Percentiles rank a stretch among this genome's conserved stretches.
phyloP scores from a whole-genome alignment of 2,797 vertebrate species.

The Amblyopsis hoosieri region DNA sequence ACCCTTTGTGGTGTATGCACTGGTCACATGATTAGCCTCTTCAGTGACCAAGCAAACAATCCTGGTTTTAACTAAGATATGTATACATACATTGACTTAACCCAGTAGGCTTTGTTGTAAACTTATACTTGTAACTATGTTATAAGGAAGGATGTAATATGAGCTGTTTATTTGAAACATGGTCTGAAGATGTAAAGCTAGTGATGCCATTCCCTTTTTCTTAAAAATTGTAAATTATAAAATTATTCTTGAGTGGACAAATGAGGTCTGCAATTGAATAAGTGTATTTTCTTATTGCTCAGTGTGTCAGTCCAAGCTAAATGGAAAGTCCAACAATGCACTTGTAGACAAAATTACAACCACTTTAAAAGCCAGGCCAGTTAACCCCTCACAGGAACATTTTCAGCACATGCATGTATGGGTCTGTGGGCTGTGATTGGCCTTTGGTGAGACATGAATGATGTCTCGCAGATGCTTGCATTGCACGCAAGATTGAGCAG shows the following conservation, averaged over 20 bases:
- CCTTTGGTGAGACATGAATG: constrained; percentile 20
- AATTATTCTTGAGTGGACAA: no score
- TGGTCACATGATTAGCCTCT: constrained; percentile 41
- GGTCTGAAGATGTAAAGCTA: no score
- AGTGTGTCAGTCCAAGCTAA: not conserved
- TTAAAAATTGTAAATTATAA: no score
- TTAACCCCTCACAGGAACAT: not conserved
- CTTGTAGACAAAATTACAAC: not conserved
- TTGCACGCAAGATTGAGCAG: constrained; percentile 46
- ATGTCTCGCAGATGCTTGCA: constrained; percentile 49
- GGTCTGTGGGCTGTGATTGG: constrained; percentile 14
- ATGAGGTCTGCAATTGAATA: no score
- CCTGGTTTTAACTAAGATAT: not conserved
- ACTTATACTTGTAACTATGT: no score
- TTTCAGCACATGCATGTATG: not conserved
- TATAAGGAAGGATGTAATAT: no score
- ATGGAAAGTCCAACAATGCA: no score
- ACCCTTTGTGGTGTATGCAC: constrained; percentile 49
- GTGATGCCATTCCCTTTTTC: no score
- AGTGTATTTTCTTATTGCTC: no score
- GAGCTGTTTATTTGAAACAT: no score
- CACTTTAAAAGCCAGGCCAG: not conserved
- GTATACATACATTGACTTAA: not conserved
- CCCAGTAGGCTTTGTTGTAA: not conserved
- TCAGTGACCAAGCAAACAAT: constrained; percentile 18